A percentile compares a stretch with the other conserved stretches of the same genome.
phyloP scores from a whole-genome alignment of 2,888 invertebrate species.

The Drosophila siamana region DNA sequence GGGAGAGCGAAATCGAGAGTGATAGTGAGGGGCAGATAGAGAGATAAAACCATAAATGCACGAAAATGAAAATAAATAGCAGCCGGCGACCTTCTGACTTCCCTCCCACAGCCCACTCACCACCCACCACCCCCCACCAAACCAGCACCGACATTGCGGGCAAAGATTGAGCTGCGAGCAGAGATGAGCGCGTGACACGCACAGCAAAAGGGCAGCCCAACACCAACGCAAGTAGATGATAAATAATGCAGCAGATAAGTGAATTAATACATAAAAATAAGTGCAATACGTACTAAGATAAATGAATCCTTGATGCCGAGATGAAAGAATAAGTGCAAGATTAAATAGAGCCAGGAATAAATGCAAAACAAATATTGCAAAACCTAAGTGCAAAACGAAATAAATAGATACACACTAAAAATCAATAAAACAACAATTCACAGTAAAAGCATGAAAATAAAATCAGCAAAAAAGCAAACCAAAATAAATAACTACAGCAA shows the following conservation, averaged over 20 bases:
- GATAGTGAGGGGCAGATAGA: constrained; percentile 20
- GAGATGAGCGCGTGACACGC: constrained; percentile 12
- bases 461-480: too few species aligned
- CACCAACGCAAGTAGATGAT: too few species aligned
- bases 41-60: constrained; percentile 78
- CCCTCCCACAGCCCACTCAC: background rate
- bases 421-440: too few species aligned
- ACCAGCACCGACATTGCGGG: background rate
- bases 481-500: too few species aligned
- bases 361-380: too few species aligned
- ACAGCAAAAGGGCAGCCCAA: background rate
- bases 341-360: too few species aligned
- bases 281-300: too few species aligned
- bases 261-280: background rate
- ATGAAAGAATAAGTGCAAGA: too few species aligned
- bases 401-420: too few species aligned
- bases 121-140: background rate
- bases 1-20: background rate
- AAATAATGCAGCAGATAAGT: background rate
- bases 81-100: constrained; percentile 60
- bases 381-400: too few species aligned
- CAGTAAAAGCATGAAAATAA: too few species aligned
- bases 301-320: too few species aligned
- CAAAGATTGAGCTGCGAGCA: background rate
- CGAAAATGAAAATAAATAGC: constrained; percentile 81